Conservation (phyloP, 2,797 vertebrate species). For the Geotrypetes seraphini region DNA sequence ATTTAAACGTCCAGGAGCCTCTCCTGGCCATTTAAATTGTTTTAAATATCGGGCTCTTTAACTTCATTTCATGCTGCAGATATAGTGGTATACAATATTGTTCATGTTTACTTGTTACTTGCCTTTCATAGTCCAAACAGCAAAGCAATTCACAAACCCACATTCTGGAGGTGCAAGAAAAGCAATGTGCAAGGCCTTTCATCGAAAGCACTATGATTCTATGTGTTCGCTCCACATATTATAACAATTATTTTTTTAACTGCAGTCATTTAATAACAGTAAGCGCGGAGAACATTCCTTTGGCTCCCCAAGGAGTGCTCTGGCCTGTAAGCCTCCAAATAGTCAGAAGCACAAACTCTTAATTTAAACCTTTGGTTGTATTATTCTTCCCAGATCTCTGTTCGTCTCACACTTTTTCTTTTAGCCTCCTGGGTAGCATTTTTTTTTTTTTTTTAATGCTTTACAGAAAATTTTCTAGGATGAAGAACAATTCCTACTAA, state of each 20-base stretch:
- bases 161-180: too few relatives aligned
- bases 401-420: background rate
- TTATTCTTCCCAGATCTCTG: background rate
- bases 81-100: too few relatives aligned
- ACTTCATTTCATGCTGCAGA: too few relatives aligned
- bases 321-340: background rate
- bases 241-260: background rate
- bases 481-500: constrained; percentile 19
- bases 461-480: constrained; percentile 14
- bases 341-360: background rate
- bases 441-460: constrained; percentile 9
- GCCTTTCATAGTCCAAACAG: too few relatives aligned
- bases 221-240: too few relatives aligned
- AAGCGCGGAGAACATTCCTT: background rate
- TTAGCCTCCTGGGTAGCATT: background rate
- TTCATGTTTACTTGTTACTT: too few relatives aligned
- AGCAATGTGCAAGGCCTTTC: too few relatives aligned
- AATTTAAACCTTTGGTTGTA: background rate
- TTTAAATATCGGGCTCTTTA: too few relatives aligned
- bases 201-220: too few relatives aligned
- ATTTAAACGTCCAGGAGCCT: too few relatives aligned
- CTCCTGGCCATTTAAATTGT: too few relatives aligned
- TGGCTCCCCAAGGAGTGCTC: background rate
- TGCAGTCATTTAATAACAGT: constrained; percentile 4
- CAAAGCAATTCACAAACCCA: too few relatives aligned